These are phyloP conservation scores for Dicyrtomina minuta DNA, from an alignment of 2,888 invertebrate genomes.

Conservation along the genomic window DNA sequence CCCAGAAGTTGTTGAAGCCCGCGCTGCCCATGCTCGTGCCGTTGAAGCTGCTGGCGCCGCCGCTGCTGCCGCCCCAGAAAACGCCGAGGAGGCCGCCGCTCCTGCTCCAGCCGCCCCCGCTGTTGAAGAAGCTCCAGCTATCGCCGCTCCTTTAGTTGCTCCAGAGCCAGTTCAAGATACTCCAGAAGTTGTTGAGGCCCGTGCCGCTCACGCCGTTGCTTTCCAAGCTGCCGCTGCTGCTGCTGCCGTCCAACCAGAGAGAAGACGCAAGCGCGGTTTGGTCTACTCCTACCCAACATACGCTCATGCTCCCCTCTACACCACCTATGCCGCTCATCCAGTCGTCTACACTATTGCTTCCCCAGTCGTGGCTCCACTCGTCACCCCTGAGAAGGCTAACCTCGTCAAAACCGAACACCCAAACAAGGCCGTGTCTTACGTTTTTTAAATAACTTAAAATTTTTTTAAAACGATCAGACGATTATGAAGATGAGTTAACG, in stretches of 20 bases:
- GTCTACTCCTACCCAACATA: conserved; percentile 30
- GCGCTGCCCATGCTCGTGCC: conserved; percentile 57
- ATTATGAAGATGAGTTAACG: too few species aligned
- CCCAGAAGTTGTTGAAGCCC: conserved; percentile 60
- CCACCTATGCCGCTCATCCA: conserved; percentile 31
- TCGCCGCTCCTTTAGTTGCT: conserved; percentile 30
- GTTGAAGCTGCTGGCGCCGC: too few species aligned
- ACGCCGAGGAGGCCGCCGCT: conserved; percentile 39
- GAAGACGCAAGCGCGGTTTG: conserved; percentile 41
- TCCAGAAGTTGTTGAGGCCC: conserved; percentile 60
- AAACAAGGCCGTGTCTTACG: too few species aligned
- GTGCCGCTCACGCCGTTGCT: conserved; percentile 57
- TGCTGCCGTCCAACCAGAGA: conserved; percentile 49
- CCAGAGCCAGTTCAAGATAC: conserved; percentile 57
- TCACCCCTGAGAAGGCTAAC: too few species aligned
- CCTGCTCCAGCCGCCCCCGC: conserved; percentile 42
- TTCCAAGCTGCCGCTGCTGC: conserved; percentile 57
- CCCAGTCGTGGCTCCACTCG: conserved; percentile 36
- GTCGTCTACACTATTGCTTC: conserved; percentile 33
- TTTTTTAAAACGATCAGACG: too few species aligned
- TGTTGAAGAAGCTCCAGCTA: conserved; percentile 41
- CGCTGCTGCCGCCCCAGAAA: too few species aligned
- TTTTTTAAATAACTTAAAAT: too few species aligned
- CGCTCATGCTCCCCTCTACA: too few species aligned
- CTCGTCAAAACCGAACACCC: too few species aligned